phyloP scores from a whole-genome alignment of 1,140 invertebrate genomes.

The Ceratina japonica region DNA sequence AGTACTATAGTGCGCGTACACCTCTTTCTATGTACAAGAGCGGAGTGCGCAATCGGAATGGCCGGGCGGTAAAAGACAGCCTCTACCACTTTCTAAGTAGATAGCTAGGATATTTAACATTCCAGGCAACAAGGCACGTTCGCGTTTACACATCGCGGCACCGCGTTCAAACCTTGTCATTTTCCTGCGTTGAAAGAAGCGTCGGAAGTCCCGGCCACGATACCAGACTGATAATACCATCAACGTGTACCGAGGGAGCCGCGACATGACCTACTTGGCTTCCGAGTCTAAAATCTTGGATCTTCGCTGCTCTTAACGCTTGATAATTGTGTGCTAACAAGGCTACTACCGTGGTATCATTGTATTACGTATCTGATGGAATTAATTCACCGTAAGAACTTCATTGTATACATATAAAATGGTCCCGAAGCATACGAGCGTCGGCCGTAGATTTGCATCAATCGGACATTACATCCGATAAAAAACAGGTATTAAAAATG shows the following conservation, averaged over 20 bases:
- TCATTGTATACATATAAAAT: too few relatives aligned
- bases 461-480: too few relatives aligned
- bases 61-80: neutral
- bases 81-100: neutral
- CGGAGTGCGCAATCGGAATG: slow-evolving; percentile 14
- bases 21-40: slow-evolving; percentile 5
- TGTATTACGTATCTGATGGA: too few relatives aligned
- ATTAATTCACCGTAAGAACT: too few relatives aligned
- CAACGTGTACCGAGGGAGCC: neutral
- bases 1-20: neutral
- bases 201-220: neutral
- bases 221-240: neutral
- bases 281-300: neutral
- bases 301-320: too few relatives aligned
- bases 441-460: too few relatives aligned
- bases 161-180: neutral
- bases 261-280: neutral
- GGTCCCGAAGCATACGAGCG: too few relatives aligned
- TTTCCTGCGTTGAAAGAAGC: neutral
- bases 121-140: slow-evolving; percentile 30
- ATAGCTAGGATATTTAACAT: slow-evolving; percentile 34
- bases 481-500: too few relatives aligned
- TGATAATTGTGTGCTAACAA: too few relatives aligned
- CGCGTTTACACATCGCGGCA: slow-evolving; percentile 6
- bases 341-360: too few relatives aligned